Percentiles rank a stretch among this genome's conserved stretches.
Evolutionary conservation across 2,888 invertebrate genomes (phyloP).

Genomic region (Drosophila prostipennis): DNA sequence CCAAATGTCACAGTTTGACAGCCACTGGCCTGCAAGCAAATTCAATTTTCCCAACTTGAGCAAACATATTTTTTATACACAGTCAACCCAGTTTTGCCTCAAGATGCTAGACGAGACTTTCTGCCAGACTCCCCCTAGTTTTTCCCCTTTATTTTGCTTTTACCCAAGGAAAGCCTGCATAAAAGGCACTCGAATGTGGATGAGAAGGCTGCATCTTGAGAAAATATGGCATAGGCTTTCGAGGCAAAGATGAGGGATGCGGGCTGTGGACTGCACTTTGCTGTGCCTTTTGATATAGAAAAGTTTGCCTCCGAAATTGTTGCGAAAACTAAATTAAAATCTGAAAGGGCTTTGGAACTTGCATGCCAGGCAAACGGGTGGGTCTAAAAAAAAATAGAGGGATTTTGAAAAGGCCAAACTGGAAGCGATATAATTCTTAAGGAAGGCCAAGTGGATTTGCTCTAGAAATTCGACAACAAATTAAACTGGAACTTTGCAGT

Average conservation of each 20-base stretch:
- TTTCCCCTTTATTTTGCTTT: conserved; percentile 11
- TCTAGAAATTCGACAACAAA: conserved; percentile 22
- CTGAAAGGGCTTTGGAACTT: conserved; percentile 52
- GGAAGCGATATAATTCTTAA: conserved; percentile 41
- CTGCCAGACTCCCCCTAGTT: conserved; percentile 20
- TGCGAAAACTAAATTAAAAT: conserved; percentile 76
- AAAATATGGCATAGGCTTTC: conserved; percentile 37
- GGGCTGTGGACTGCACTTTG: conserved; percentile 38
- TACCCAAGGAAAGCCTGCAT: conserved; percentile 54
- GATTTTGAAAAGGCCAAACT: conserved; percentile 17
- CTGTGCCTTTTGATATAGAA: conserved; percentile 62
- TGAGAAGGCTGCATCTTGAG: conserved; percentile 39
- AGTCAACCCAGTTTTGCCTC: conserved; percentile 47
- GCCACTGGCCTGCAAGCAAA: conserved; percentile 46
- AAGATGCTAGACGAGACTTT: conserved; percentile 39
- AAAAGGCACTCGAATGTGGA: conserved; percentile 55
- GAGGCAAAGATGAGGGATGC: neutral
- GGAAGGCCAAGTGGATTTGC: conserved; percentile 51
- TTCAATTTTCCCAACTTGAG: conserved; percentile 59
- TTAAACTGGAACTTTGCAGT: neutral
- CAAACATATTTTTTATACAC: conserved; percentile 57
- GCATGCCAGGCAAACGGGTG: conserved; percentile 1
- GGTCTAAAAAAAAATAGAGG: neutral
- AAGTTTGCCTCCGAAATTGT: conserved; percentile 70
- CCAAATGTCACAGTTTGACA: conserved; percentile 49